Percentiles rank a stretch among this genome's conserved stretches.
phyloP scores from a whole-genome alignment of 53 echinoderm and acorn worm species.

The Echinarachnius parma region DNA sequence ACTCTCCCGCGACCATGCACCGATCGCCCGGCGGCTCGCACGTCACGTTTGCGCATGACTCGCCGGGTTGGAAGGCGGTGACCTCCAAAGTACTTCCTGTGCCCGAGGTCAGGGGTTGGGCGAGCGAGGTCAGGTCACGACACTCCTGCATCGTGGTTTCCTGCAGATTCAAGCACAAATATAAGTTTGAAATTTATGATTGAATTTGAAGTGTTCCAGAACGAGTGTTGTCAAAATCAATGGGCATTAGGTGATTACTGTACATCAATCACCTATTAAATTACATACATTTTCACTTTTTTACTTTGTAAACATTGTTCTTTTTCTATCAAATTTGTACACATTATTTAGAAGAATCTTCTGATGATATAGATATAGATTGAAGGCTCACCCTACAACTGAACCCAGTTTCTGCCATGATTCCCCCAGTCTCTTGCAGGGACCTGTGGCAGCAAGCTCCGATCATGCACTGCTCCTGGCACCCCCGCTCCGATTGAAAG shows the following conservation, averaged over 20 bases:
- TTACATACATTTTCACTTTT: too few relatives aligned
- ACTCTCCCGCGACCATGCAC: constrained; percentile 60
- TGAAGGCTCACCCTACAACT: constrained; percentile 71
- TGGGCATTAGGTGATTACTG: too few relatives aligned
- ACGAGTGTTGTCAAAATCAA: too few relatives aligned
- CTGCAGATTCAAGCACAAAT: not conserved
- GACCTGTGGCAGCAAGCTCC: constrained; percentile 91
- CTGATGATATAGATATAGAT: too few relatives aligned
- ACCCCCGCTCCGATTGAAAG: constrained; percentile 62
- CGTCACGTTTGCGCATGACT: constrained; percentile 63
- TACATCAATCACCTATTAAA: too few relatives aligned
- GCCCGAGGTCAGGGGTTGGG: constrained; percentile 31
- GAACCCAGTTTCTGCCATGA: constrained; percentile 41
- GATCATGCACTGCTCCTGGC: constrained; percentile 83
- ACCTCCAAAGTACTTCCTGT: constrained; percentile 75
- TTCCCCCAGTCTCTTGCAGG: constrained; percentile 45
- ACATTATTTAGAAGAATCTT: too few relatives aligned
- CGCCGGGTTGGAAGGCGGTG: constrained; percentile 72
- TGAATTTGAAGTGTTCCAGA: too few relatives aligned
- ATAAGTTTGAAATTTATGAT: too few relatives aligned
- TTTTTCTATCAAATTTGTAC: too few relatives aligned
- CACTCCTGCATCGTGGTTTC: constrained; percentile 15
- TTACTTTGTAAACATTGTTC: too few relatives aligned
- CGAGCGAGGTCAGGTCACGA: constrained; percentile 44
- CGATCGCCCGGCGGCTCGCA: constrained; percentile 58